These are phyloP conservation scores for Lysandra bellargus DNA, from an alignment of 2,888 invertebrate genomes.

Conservation along the genomic window DNA sequence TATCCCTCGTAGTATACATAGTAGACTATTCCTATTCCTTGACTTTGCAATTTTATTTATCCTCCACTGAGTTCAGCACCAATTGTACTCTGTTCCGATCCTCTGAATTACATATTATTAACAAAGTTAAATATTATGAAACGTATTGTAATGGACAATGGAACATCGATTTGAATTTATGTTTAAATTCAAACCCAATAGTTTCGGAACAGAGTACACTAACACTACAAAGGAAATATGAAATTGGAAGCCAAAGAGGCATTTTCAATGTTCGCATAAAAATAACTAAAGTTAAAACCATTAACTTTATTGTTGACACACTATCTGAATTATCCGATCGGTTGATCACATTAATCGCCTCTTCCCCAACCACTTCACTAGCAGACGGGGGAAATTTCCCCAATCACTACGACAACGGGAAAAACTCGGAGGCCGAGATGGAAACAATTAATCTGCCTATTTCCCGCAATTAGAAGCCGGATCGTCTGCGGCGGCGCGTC, in stretches of 20 bases:
- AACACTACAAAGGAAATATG: too few species aligned
- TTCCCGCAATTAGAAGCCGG: conserved; percentile 73
- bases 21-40: too few species aligned
- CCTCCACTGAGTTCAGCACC: too few species aligned
- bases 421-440: conserved; percentile 63
- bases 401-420: conserved; percentile 38
- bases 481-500: conserved; percentile 58
- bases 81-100: too few species aligned
- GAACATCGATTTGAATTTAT: too few species aligned
- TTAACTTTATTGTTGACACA: neutral
- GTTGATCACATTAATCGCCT: neutral
- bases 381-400: conserved; percentile 19
- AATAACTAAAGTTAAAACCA: neutral
- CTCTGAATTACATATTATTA: too few species aligned
- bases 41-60: too few species aligned
- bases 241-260: neutral
- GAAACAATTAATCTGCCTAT: conserved; percentile 74
- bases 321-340: neutral
- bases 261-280: neutral
- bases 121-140: neutral
- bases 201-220: too few species aligned
- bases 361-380: neutral
- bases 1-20: neutral
- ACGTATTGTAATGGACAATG: neutral
- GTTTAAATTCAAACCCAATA: too few species aligned